Conservation (phyloP, 2,113 vertebrate species). For the Toxotes chatareus region DNA sequence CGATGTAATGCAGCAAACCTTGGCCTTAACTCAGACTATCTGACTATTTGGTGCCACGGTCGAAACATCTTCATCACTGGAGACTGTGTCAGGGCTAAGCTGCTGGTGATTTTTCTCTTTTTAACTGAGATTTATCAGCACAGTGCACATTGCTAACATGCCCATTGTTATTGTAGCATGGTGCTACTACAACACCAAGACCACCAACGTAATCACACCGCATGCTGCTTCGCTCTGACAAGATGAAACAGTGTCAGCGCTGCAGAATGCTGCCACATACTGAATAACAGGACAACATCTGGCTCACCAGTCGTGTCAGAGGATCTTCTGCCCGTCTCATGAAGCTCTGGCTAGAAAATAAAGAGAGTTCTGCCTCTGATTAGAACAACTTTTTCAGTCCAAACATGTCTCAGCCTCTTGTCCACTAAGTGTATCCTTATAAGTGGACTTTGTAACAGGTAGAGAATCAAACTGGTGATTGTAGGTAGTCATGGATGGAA, state of each 20-base stretch:
- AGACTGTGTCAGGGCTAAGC: not conserved
- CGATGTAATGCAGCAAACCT: conserved; percentile 7
- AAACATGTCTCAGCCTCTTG: conserved; percentile 16
- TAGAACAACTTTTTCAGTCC: conserved; percentile 6
- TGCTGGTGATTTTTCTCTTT: not conserved
- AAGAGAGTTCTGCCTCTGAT: conserved; percentile 12
- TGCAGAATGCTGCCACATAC: conserved; percentile 27
- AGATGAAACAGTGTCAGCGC: conserved; percentile 42
- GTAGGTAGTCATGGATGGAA: conserved; percentile 33
- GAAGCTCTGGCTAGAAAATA: not conserved
- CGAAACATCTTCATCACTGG: conserved; percentile 17
- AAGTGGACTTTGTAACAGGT: conserved; percentile 18
- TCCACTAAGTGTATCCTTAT: conserved; percentile 1
- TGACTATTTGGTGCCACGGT: conserved; percentile 14
- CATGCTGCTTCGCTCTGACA: conserved; percentile 31
- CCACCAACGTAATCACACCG: conserved; percentile 21
- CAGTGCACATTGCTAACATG: conserved; percentile 50
- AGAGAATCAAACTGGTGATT: conserved; percentile 24
- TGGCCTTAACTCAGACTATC: conserved; percentile 2
- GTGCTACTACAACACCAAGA: conserved; percentile 21
- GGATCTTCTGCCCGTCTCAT: conserved; percentile 16
- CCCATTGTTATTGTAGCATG: conserved; percentile 5
- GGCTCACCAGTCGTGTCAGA: conserved; percentile 31
- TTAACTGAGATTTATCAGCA: conserved; percentile 53
- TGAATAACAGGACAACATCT: conserved; percentile 49